Conservation (phyloP, 2,113 vertebrate genomes). For the Spermophilus dauricus region DNA sequence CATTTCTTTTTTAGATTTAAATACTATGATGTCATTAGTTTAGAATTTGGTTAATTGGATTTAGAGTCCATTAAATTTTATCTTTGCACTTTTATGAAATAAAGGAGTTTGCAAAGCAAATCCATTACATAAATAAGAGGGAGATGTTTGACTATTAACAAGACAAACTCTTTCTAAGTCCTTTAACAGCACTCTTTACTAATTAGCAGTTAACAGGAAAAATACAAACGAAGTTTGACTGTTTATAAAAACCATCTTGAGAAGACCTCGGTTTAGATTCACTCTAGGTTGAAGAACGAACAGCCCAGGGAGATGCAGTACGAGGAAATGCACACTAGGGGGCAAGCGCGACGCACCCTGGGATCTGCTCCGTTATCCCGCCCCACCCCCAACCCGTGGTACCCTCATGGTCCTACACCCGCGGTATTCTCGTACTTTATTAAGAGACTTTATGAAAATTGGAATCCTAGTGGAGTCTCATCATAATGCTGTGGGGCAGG, state of each 20-base stretch:
- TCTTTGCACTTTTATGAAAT: conserved; percentile 56
- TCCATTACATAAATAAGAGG: conserved; percentile 43
- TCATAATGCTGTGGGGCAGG: neutral
- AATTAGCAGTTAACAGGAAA: conserved; percentile 46
- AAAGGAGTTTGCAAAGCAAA: conserved; percentile 59
- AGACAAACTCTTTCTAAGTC: conserved; percentile 50
- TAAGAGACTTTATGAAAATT: neutral
- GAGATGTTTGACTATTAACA: conserved; percentile 53
- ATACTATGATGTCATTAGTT: conserved; percentile 51
- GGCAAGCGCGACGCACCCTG: conserved; percentile 73
- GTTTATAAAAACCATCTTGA: conserved; percentile 46
- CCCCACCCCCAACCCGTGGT: neutral
- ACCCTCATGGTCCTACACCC: neutral
- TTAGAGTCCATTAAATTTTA: conserved; percentile 10
- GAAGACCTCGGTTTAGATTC: conserved; percentile 31
- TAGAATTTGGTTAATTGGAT: conserved; percentile 62
- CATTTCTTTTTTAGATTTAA: conserved; percentile 14
- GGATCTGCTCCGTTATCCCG: neutral
- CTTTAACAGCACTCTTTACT: conserved; percentile 34
- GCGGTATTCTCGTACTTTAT: neutral
- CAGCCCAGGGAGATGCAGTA: conserved; percentile 53
- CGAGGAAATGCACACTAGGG: conserved; percentile 79
- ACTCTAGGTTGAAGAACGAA: neutral
- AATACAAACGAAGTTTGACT: conserved; percentile 41
- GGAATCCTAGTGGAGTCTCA: neutral